phyloP scores from a whole-genome alignment of 2,797 vertebrate species.

The Enteromius trimaculatus region DNA sequence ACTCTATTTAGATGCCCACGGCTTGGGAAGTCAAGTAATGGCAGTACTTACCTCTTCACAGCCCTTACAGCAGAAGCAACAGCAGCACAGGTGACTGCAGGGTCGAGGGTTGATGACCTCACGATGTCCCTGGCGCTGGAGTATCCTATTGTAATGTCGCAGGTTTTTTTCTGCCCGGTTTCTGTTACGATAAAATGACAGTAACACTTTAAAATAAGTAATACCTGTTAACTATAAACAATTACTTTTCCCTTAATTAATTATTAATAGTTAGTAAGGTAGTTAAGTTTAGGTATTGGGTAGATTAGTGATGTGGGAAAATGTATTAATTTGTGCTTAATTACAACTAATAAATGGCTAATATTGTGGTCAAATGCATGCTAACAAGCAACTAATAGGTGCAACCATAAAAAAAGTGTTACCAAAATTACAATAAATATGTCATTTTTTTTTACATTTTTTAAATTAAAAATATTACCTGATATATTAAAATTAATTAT shows the following conservation, averaged over 20 bases:
- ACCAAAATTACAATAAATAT: no score
- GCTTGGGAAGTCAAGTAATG: neutral
- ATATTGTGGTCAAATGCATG: no score
- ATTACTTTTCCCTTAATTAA: no score
- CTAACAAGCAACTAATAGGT: no score
- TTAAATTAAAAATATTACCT: neutral
- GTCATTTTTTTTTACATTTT: neutral
- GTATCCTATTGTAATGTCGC: slow-evolving; percentile 81
- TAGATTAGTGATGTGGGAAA: no score
- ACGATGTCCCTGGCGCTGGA: slow-evolving; percentile 72
- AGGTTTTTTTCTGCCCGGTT: slow-evolving; percentile 87
- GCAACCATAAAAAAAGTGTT: no score
- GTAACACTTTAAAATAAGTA: no score
- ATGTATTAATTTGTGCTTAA: no score
- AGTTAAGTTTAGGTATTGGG: no score
- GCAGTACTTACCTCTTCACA: slow-evolving; percentile 65
- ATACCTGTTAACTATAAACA: no score
- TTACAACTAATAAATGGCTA: no score
- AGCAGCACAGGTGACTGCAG: slow-evolving; percentile 86
- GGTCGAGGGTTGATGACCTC: slow-evolving; percentile 81
- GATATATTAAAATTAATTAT: neutral
- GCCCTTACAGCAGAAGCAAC: slow-evolving; percentile 73
- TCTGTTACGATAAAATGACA: slow-evolving; percentile 65
- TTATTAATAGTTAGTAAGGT: no score
- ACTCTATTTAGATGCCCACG: neutral